phyloP scores from a whole-genome alignment of 2,888 invertebrate species.

The Caenorhabditis sulstoni region DNA sequence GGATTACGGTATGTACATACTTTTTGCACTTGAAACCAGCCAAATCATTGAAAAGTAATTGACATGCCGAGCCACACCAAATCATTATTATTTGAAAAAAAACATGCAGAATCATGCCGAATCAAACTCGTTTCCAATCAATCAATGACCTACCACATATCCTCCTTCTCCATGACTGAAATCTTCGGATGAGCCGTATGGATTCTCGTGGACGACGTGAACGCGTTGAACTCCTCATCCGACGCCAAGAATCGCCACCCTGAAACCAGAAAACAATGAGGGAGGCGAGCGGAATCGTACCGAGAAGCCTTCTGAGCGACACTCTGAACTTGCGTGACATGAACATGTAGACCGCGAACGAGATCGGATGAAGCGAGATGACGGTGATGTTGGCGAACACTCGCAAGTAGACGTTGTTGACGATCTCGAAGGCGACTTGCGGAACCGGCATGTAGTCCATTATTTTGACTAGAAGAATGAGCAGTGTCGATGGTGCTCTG shows the following conservation, averaged over 20 bases:
- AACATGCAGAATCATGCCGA: too few relatives aligned
- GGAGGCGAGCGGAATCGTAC: too few relatives aligned
- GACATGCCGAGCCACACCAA: too few relatives aligned
- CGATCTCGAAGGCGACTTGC: constrained; percentile 49
- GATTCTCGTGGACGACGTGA: constrained; percentile 48
- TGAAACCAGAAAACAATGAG: neutral
- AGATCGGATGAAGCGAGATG: constrained; percentile 71
- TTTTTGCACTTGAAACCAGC: too few relatives aligned
- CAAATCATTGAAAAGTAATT: too few relatives aligned
- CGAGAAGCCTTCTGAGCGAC: constrained; percentile 61
- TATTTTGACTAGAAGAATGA: constrained; percentile 65
- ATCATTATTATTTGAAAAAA: too few relatives aligned
- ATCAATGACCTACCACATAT: constrained; percentile 40
- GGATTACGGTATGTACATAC: too few relatives aligned
- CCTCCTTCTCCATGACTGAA: constrained; percentile 52
- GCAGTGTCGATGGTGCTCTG: constrained; percentile 64
- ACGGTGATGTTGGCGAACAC: constrained; percentile 67
- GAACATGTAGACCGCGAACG: constrained; percentile 71
- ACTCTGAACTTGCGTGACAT: constrained; percentile 71
- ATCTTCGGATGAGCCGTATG: constrained; percentile 43
- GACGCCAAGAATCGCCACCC: constrained; percentile 66
- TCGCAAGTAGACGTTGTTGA: constrained; percentile 61
- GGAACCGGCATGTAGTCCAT: constrained; percentile 56
- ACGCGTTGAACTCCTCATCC: constrained; percentile 63
- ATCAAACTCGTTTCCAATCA: neutral